These are phyloP conservation scores for Trachops cirrhosus DNA, from an alignment of 2,797 vertebrate species.

Conservation along the genomic window DNA sequence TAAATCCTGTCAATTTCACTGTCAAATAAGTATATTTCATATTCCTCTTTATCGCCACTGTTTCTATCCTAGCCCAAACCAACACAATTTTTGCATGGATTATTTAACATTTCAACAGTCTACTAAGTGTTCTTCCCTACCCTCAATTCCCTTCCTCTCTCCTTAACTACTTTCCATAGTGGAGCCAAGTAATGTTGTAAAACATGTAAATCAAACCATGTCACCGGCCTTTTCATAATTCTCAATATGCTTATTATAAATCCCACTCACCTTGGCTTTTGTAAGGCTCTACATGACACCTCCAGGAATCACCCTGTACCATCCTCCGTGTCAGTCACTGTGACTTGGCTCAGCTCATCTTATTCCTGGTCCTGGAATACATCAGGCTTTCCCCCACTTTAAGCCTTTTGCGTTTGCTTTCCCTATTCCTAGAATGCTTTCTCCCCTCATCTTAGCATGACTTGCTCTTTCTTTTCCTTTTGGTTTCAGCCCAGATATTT, in stretches of 20 bases:
- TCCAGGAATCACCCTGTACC: background rate
- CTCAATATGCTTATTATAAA: background rate
- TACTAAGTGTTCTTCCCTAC: background rate
- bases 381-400: background rate
- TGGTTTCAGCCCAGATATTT: background rate
- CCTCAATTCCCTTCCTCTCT: background rate
- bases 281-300: background rate
- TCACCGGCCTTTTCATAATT: background rate
- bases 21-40: background rate
- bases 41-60: background rate
- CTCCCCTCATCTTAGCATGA: background rate
- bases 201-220: background rate
- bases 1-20: constrained; percentile 1
- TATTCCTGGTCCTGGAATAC: background rate
- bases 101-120: background rate
- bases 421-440: background rate
- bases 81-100: background rate
- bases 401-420: background rate
- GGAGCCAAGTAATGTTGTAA: background rate
- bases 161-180: background rate
- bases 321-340: background rate
- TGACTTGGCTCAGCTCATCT: background rate
- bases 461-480: background rate
- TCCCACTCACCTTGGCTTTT: background rate
- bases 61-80: background rate